Percentiles rank a stretch among this genome's conserved stretches.
Evolutionary conservation across 2,113 vertebrate genomes (phyloP).

Genomic region (Cyprinus carpio): DNA sequence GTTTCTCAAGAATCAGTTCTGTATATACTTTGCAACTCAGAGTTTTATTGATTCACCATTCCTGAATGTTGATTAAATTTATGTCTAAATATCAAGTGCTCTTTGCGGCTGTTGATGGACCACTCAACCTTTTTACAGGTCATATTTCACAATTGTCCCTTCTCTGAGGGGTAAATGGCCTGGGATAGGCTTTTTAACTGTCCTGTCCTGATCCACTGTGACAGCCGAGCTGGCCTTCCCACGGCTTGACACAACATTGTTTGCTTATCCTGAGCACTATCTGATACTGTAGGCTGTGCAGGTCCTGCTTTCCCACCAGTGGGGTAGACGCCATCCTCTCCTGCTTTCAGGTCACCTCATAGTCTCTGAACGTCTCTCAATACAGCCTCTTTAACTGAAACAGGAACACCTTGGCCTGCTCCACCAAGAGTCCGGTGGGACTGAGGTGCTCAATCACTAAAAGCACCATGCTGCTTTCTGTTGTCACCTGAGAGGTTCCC

Average conservation of each 20-base stretch:
- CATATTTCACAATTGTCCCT: background rate
- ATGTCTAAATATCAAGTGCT: background rate
- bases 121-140: background rate
- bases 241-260: slow-evolving; percentile 42
- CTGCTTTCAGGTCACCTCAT: slow-evolving; percentile 24
- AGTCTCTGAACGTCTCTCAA: slow-evolving; percentile 24
- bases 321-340: slow-evolving; percentile 17
- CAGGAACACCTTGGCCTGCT: slow-evolving; percentile 22
- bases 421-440: background rate
- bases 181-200: slow-evolving; percentile 16
- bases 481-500: no score
- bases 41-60: no score
- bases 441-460: no score
- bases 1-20: no score
- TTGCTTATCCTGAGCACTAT: slow-evolving; percentile 38
- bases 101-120: background rate
- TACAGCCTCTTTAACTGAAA: slow-evolving; percentile 40
- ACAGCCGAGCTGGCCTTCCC: slow-evolving; percentile 29
- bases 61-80: background rate
- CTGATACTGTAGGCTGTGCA: slow-evolving; percentile 34
- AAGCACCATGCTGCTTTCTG: no score
- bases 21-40: no score
- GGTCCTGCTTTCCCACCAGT: slow-evolving; percentile 49
- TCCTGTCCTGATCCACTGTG: slow-evolving; percentile 25
- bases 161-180: background rate